These are phyloP conservation scores for Desoria tigrina DNA, from an alignment of 2,888 invertebrate genomes.

Conservation along the genomic window DNA sequence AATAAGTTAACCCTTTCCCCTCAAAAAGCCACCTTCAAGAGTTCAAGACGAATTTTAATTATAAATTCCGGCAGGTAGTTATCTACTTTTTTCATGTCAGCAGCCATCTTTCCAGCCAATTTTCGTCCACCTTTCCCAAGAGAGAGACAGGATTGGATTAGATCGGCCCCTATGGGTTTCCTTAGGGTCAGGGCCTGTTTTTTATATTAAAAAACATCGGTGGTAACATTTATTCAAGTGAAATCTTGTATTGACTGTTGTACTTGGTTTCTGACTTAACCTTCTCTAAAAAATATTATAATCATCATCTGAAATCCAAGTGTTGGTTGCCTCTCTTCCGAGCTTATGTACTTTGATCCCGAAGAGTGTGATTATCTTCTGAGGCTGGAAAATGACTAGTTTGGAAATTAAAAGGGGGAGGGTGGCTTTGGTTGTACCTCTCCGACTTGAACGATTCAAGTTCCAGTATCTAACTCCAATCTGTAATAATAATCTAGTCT, in stretches of 20 bases:
- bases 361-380: slow-evolving; percentile 9
- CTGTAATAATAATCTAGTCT: no score
- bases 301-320: neutral
- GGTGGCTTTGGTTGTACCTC: slow-evolving; percentile 6
- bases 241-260: neutral
- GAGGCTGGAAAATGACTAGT: slow-evolving; percentile 19
- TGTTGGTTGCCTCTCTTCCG: neutral
- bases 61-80: no score
- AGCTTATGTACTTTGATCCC: neutral
- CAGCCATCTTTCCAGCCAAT: no score
- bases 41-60: no score
- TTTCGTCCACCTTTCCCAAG: no score
- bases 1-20: no score
- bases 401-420: slow-evolving; percentile 26
- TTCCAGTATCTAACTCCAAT: no score
- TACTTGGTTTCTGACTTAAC: no score
- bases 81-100: no score
- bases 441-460: neutral
- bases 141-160: slow-evolving; percentile 1
- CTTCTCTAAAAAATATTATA: no score
- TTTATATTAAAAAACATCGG: no score
- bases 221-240: slow-evolving; percentile 2
- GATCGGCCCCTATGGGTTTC: neutral
- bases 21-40: no score
- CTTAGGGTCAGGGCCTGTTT: slow-evolving; percentile 1